Base-by-base conservation (phyloP, 2,888 invertebrate species). In the Seira ritae region DNA sequence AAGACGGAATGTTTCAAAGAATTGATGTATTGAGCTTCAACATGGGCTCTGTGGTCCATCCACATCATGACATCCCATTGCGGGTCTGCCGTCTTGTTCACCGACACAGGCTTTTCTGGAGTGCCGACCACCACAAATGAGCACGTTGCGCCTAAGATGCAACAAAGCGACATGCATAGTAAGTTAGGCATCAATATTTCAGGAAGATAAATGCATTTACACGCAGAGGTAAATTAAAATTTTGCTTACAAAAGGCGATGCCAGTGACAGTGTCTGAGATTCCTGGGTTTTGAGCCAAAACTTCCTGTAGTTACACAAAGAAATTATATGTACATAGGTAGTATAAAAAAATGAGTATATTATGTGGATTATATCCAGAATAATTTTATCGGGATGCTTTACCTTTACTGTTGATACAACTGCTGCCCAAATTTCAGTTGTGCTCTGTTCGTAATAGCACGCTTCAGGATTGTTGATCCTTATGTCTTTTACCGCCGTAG, bases 101-200 rank as follows among this genome's bases (percentile, higher is more conserved):
- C 93, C 60, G 95, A 93, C 60, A 96, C 90, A 0, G 97, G 95
- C 23, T 93, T 91, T 15, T 94, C 94, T 83, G 94, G 91, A 88
- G 92, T 91, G 89, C 95, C 96, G 55, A 98, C 90, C 4, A 94
- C 95, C 0, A 96, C 98, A 83, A 98, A 91, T 0, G 98, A 98
- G 90, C 98, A 98, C 12, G 98, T 98, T 17, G 98, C 98, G 92
- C 97, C 98, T 92, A 98, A 98, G 2, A 98, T 97, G 89, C 98
- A 94, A 17, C 97, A n/a, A n/a, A n/a, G n/a, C n/a, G n/a, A n/a
- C n/a, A n/a, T n/a, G n/a, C n/a, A n/a, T n/a, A n/a, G n/a, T n/a
- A n/a, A n/a, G n/a, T n/a, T n/a, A n/a, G n/a, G n/a, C n/a, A n/a
- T n/a, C n/a, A n/a, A n/a, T n/a, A n/a, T n/a, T n/a, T n/a, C n/a